Evolutionary conservation across 2,797 vertebrate genomes (phyloP).

Genomic region (Galaxias olidus): DNA sequence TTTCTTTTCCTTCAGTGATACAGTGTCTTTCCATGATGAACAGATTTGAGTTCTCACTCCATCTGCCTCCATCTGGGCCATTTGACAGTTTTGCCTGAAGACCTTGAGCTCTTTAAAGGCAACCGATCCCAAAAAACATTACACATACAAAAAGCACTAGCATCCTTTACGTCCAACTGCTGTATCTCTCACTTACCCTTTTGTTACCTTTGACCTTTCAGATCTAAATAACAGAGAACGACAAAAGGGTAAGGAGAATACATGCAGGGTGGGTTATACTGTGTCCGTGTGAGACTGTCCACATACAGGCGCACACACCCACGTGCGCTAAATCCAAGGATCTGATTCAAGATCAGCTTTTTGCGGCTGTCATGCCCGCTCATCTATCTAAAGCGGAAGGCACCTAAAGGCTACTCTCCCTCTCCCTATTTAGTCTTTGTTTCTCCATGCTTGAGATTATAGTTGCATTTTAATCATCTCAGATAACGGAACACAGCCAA

Average conservation of each 20-base stretch:
- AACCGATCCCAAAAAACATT: no score
- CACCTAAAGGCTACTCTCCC: neutral
- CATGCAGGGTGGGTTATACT: neutral
- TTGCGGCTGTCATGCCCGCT: neutral
- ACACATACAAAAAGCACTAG: no score
- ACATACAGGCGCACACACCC: slow-evolving; percentile 2
- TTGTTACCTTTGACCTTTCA: no score
- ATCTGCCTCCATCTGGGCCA: no score
- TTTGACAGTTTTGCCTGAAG: neutral
- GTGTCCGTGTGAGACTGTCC: neutral
- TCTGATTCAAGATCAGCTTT: slow-evolving; percentile 9
- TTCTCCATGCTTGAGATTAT: neutral
- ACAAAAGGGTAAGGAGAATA: neutral
- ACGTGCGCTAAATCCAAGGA: neutral
- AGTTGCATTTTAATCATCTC: neutral
- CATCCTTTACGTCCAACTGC: no score
- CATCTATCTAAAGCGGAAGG: neutral
- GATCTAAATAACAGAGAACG: slow-evolving; percentile 1
- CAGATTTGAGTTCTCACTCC: slow-evolving; percentile 12
- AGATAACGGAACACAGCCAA: slow-evolving; percentile 8
- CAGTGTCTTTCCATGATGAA: slow-evolving; percentile 11
- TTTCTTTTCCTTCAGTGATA: slow-evolving; percentile 24
- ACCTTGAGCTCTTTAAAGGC: no score
- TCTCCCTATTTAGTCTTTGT: neutral
- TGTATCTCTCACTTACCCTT: no score